Base-by-base conservation (phyloP, 2,888 invertebrate genomes). In the Epirrhoe alternata region DNA sequence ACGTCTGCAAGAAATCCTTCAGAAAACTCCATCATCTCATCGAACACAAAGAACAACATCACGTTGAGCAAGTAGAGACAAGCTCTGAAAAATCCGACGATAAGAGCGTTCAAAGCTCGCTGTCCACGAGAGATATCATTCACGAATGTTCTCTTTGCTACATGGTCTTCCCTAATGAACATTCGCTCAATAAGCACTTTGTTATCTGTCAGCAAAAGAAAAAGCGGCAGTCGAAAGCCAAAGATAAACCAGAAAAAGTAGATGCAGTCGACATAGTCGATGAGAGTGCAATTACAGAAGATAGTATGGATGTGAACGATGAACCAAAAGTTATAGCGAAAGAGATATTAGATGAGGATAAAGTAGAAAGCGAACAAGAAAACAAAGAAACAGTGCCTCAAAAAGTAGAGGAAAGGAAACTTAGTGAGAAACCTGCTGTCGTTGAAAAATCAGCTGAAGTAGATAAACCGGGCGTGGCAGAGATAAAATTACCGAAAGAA, bases 161-260 rank as follows among this genome's bases (percentile, higher is more conserved):
- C 70, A 94, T 94, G 93, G 94, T 94, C 1, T 94, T 94, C 75
- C 94, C 94, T 8, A 94, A 94, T 69, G 93, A 93, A 64, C 92
- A 93, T 77, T 93, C 94, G 0, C 75, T 94, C 8, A 93, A 83
- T 61, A 94, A 92, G 73, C 94, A 94, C 64, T 83, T 86, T 0
- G 75, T 86, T 6, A 83, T 86, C 69, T 94, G 94, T 75, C 86
- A 69, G 14, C 70, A 87, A 70, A 86, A 86, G 71, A 94, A 93
- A 74, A 93, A 90, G 76, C 85, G 85, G 16, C 89, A 90, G 70
- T 85, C 89, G 1, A 89, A 88, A 68, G 83, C 58, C 6, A 71
- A 81, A 56, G 70, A 75, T 5, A 81, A 84, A 58, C 70, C 76
- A 61, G 54, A 72, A 2, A 78, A 76, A 55, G 77, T 73, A 8